Evolutionary conservation across 2,797 vertebrate species (phyloP), one percentile per base, ranked within the genome.

Genomic region (Ficedula albicollis): DNA sequence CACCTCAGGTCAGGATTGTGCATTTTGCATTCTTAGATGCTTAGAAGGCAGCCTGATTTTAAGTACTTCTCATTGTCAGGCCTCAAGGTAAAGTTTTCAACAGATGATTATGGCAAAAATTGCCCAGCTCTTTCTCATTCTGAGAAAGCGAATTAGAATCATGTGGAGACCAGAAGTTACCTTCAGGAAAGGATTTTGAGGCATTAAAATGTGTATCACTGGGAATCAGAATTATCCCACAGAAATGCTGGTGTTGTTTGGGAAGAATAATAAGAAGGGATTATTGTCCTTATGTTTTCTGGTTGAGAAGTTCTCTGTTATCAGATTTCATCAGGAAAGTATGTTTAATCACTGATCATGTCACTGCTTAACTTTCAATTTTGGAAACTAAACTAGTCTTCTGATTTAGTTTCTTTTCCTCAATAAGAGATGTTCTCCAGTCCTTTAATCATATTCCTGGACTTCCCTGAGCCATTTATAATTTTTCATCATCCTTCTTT

Each of bases 151-250:
- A 90, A 93, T 90, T 90, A 84, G 30, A 94, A 88, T 93, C 77
- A 87, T 39, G 44, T 82, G 88, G 55, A 63, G 48, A 68, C 59
- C 84, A 73, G 63, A 93, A 90, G 63, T 49, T 87, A 90, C 83
- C 63, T 94, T 90, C 52, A 86, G 80, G 70, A 77, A 94, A 91
- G 67, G 51, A 90, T 87, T 95, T 70, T 46, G 38, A 79, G 52
- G 16, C 44, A 90, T 93, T 93, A 90, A 87, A 82, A 48, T 67
- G 22, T 18, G 15, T 76, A 89, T 92, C 48, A 73, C 19, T 66
- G 74, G 36, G 55, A 68, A 79, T 72, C 66, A 89, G 55, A 90
- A 76, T 90, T 26, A 87, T 84, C 39, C 67, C 78, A 70, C 54
- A 92, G 78, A 92, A 93, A 84, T 67, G 48, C 9, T 34, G 15